Base-by-base conservation (phyloP, 1,140 invertebrate genomes). In the Bursaphelenchus mucronatus region DNA sequence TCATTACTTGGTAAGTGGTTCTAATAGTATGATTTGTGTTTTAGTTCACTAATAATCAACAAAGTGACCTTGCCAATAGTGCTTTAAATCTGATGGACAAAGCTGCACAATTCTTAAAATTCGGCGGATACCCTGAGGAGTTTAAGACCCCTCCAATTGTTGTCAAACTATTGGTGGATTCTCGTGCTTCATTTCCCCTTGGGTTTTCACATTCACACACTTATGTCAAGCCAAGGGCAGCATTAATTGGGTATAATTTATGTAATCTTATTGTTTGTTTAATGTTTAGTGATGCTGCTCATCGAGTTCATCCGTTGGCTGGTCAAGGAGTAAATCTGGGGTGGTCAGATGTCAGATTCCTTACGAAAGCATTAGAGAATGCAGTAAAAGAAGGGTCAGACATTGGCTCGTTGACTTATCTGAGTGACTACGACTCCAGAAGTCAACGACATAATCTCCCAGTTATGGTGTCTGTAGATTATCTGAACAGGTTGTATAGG, bases 241-340 rank as follows among this genome's bases (percentile, higher is more conserved):
- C 87, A 50, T 82, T 95, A 3, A 86, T 96, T 66, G 92, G 92
- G 90, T 90, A 83, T 82, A 81, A 76, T 50, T 55, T 46, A 8
- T 63, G 21, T 65, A n/a, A 70, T n/a, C 13, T 75, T 70, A 15
- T 46, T 50, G 8, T 50, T 58, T 40, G 43, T 19, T 64, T 41
- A 47, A 50, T 47, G 50, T 55, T 76, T 53, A 64, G 84, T 90
- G 95, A 99, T 86, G 91, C 94, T 44, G 94, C 94, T 8, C 95
- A 98, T 83, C 86, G 91, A 78, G 86, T 98, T 45, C 94, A 98
- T 85, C 95, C 95, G 0, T 81, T 97, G 55, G 95, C 94, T 51
- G 95, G 95, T 15, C 67, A 67, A 56, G 67, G 61, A 10, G 91
- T 97, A 0, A 98, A 98, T 85, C 84, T 98, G 50, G 95, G 95